A percentile compares a stretch with the other conserved stretches of the same genome.
phyloP scores from a whole-genome alignment of 2,888 invertebrate species.

The Conistra vaccinii region DNA sequence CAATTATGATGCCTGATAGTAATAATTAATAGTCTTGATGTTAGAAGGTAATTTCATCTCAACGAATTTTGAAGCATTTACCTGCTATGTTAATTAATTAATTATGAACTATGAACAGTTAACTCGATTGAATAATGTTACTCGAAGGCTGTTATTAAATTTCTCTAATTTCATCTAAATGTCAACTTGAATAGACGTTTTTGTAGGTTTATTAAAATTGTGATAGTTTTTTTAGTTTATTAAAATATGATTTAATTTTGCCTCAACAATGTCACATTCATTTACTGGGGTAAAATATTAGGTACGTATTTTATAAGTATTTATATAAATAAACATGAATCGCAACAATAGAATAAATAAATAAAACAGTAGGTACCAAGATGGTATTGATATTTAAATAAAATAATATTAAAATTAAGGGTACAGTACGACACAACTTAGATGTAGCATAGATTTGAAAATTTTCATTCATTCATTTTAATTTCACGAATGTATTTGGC shows the following conservation, averaged over 20 bases:
- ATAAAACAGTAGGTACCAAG: neutral
- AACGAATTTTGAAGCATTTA: neutral
- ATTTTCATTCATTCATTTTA: too few relatives aligned
- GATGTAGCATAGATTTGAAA: too few relatives aligned
- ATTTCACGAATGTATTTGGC: too few relatives aligned
- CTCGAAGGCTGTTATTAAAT: neutral
- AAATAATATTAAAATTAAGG: neutral
- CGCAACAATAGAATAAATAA: neutral
- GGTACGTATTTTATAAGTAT: neutral
- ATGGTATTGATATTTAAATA: neutral
- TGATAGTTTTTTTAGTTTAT: too few relatives aligned
- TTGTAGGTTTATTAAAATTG: neutral
- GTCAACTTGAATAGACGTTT: neutral
- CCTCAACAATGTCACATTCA: neutral
- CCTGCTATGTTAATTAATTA: neutral
- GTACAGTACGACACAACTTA: too few relatives aligned
- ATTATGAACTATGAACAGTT: neutral
- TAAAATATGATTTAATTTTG: neutral
- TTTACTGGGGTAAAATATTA: neutral
- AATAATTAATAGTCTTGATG: neutral
- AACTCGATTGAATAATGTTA: neutral
- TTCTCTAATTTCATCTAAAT: constrained; percentile 11
- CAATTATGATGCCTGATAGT: too few relatives aligned
- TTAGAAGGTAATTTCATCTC: neutral
- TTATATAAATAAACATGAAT: neutral